Conservation (phyloP, 2,113 vertebrate genomes). For the Thinocorus orbignyianus region DNA sequence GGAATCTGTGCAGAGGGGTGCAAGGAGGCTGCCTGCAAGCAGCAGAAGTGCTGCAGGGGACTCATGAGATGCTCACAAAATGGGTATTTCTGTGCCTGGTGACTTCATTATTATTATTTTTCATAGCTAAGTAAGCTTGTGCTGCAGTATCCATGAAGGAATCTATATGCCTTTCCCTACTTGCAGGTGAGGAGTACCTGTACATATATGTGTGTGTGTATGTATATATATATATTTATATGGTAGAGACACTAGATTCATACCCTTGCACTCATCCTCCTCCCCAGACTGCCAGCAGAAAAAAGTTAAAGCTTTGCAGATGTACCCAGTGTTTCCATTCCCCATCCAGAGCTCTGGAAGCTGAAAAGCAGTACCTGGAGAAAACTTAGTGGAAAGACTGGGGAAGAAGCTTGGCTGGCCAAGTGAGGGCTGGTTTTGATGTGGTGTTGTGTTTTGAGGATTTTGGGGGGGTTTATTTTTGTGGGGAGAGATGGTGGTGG, state of each 20-base stretch:
- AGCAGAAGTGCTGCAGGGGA: background rate
- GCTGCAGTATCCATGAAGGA: background rate
- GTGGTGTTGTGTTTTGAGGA: background rate
- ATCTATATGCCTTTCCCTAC: background rate
- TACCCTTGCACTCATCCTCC: background rate
- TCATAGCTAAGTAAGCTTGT: background rate
- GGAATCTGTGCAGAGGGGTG: background rate
- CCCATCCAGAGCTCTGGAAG: background rate
- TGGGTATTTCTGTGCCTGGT: background rate
- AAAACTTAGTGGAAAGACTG: background rate
- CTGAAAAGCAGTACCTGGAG: background rate
- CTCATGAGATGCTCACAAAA: background rate
- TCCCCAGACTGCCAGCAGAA: background rate
- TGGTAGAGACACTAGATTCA: background rate
- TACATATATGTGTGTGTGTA: background rate
- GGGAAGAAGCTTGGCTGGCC: background rate
- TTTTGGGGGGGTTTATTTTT: background rate
- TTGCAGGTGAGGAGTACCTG: background rate
- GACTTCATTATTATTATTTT: background rate
- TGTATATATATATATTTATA: background rate
- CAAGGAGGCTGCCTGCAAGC: background rate
- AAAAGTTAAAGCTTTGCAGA: background rate
- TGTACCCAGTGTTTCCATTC: rapidly evolving
- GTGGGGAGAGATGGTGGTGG: background rate
- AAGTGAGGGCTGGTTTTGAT: background rate